These are phyloP conservation scores for Myopa testacea DNA, from an alignment of 2,888 invertebrate species.

Conservation along the genomic window DNA sequence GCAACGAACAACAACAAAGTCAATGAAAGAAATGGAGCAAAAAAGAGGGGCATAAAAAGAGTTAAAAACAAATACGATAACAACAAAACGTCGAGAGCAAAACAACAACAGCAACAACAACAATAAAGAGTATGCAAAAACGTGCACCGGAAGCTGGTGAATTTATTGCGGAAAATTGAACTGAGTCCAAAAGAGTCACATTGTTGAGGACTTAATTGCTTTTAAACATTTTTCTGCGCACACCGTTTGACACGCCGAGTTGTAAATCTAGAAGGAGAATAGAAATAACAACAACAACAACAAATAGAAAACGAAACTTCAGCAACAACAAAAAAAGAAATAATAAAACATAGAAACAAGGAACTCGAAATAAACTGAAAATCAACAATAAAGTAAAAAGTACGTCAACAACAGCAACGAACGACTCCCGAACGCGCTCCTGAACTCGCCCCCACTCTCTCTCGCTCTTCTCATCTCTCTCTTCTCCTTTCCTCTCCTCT, in stretches of 20 bases:
- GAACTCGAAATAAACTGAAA: background rate
- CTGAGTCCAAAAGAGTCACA: conserved; percentile 37
- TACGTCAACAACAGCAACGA: too few species aligned
- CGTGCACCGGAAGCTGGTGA: conserved; percentile 7
- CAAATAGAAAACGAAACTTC: background rate
- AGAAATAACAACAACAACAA: background rate
- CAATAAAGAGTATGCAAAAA: conserved; percentile 5
- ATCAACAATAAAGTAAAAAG: too few species aligned
- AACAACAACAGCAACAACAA: background rate
- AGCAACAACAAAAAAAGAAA: background rate
- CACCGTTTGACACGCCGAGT: conserved; percentile 22
- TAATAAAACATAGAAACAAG: background rate
- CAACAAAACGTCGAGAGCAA: background rate
- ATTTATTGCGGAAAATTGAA: conserved; percentile 40
- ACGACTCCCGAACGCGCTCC: too few species aligned
- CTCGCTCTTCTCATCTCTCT: too few species aligned
- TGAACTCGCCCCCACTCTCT: too few species aligned
- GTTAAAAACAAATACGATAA: background rate
- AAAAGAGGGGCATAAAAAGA: background rate
- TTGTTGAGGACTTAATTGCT: conserved; percentile 40
- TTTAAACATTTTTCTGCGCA: conserved; percentile 36
- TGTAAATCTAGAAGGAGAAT: background rate
- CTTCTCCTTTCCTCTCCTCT: too few species aligned
- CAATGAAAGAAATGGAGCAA: background rate
- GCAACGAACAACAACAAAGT: background rate